These are phyloP conservation scores for Penaeus japonicus DNA, from an alignment of 1,140 invertebrate genomes.

Conservation along the genomic window DNA sequence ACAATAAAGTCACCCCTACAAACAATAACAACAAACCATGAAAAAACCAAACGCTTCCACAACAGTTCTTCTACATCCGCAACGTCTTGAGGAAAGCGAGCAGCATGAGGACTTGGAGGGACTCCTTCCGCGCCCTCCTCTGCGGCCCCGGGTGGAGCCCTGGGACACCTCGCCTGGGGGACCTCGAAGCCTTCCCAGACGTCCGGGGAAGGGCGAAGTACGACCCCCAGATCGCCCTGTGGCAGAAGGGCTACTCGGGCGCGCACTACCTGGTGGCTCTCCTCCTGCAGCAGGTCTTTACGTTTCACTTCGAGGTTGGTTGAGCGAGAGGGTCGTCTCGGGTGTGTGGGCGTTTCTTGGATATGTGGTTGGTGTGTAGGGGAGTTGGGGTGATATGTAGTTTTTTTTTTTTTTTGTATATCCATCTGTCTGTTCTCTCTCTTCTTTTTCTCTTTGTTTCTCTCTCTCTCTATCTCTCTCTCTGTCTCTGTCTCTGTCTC, in stretches of 20 bases:
- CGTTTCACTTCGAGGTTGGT: conserved; percentile 7
- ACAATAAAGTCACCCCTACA: too few species aligned
- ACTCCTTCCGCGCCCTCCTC: conserved; percentile 37
- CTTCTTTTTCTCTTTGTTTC: too few species aligned
- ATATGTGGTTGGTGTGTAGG: too few species aligned
- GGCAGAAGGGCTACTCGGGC: conserved; percentile 75
- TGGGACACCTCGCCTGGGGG: conserved; percentile 35
- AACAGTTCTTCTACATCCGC: conserved; percentile 29
- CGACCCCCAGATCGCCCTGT: conserved; percentile 72
- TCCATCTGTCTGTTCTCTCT: too few species aligned
- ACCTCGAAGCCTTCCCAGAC: conserved; percentile 62
- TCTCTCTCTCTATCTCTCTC: too few species aligned
- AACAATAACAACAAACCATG: too few species aligned
- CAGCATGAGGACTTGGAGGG: conserved; percentile 30
- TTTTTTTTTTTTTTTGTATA: too few species aligned
- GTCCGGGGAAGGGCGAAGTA: conserved; percentile 68
- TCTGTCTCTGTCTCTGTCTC: too few species aligned
- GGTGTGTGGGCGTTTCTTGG: background rate
- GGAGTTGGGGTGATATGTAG: too few species aligned
- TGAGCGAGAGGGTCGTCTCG: too few species aligned
- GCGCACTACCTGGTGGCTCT: conserved; percentile 75
- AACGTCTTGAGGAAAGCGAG: conserved; percentile 19
- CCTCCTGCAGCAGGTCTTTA: conserved; percentile 21
- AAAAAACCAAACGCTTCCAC: too few species aligned
- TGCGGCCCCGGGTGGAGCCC: conserved; percentile 51